Evolutionary conservation across 2,888 invertebrate species (phyloP).

Genomic region (Lochmaea capreae): DNA sequence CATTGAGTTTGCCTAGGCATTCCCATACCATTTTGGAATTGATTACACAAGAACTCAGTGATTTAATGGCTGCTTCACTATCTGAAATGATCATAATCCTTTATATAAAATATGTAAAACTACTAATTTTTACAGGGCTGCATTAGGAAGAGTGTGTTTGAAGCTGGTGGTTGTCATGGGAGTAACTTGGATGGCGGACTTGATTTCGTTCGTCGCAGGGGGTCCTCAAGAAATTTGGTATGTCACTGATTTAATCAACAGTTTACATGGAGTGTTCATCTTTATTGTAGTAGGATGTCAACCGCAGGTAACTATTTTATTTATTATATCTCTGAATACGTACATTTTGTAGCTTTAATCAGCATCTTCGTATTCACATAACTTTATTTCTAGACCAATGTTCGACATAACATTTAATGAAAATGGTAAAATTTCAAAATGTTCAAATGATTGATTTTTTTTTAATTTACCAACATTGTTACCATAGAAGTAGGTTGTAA

Average conservation of each 20-base stretch:
- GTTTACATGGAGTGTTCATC: constrained; percentile 88
- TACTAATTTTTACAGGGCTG: constrained; percentile 71
- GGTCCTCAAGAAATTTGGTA: constrained; percentile 87
- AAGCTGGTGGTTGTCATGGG: constrained; percentile 88
- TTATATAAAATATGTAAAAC: constrained; percentile 7
- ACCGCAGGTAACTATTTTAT: constrained; percentile 74
- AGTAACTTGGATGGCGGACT: constrained; percentile 83
- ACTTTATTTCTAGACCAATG: no score
- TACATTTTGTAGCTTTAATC: no score
- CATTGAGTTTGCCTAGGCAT: no score
- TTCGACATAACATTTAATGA: no score
- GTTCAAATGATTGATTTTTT: no score
- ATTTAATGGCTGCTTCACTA: background rate
- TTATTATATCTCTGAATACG: no score
- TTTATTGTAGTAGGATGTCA: constrained; percentile 91
- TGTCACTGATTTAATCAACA: constrained; percentile 86
- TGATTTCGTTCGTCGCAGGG: constrained; percentile 85
- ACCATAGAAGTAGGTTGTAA: no score
- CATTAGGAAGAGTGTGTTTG: constrained; percentile 85
- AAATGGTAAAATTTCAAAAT: no score
- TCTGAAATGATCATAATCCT: background rate
- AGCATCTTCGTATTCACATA: no score
- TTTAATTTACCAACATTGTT: no score
- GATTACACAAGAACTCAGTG: no score
- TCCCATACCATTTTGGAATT: no score